These are phyloP conservation scores for Dexiosoma caninum DNA, from an alignment of 2,888 invertebrate genomes.

Conservation along the genomic window DNA sequence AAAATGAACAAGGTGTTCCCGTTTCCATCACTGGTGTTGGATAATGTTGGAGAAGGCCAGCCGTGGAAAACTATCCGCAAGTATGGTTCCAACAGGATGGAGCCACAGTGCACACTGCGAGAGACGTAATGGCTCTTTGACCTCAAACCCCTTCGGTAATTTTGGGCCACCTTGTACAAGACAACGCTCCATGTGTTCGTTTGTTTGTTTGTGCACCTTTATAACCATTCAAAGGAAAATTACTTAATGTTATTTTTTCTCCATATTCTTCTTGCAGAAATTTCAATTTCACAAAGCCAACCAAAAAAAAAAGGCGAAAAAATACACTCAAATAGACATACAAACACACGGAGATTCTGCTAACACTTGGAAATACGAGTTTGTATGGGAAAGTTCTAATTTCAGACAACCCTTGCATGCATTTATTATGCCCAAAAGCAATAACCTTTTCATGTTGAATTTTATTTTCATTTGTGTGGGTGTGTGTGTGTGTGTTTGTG, in stretches of 20 bases:
- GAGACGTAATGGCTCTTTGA: no score
- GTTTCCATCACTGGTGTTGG: no score
- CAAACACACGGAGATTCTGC: neutral
- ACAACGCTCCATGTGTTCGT: neutral
- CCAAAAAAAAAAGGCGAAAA: neutral
- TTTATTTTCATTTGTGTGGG: slow-evolving; percentile 9
- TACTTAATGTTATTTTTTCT: slow-evolving; percentile 43
- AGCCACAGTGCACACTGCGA: no score
- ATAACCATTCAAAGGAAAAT: slow-evolving; percentile 34
- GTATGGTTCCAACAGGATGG: no score
- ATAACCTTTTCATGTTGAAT: slow-evolving; percentile 41
- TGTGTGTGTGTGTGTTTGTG: neutral
- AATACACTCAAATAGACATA: neutral
- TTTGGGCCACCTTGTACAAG: no score
- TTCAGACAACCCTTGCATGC: slow-evolving; percentile 23
- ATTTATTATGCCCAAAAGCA: slow-evolving; percentile 43
- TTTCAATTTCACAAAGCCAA: slow-evolving; percentile 50
- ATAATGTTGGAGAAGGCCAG: no score
- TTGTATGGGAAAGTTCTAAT: slow-evolving; percentile 33
- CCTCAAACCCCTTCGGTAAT: no score
- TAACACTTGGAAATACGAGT: slow-evolving; percentile 2
- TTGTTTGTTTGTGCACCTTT: neutral
- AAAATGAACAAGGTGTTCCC: no score
- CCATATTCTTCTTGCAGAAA: slow-evolving; percentile 15
- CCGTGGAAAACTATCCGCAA: no score